Evolutionary conservation across 1,140 invertebrate species (phyloP).

Genomic region (Eumeta japonica): DNA sequence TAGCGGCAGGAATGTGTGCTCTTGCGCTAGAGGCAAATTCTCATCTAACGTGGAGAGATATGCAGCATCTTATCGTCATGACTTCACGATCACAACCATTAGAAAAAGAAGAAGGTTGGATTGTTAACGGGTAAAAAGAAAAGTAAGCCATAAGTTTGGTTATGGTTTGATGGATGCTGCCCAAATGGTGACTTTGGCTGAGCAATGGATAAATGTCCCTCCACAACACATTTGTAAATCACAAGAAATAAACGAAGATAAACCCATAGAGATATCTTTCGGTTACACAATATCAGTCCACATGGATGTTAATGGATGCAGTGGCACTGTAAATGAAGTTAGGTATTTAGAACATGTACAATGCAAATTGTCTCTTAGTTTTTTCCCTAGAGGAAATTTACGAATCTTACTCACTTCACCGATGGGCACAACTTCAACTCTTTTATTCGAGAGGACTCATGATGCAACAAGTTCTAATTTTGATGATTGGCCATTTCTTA

Average conservation of each 20-base stretch:
- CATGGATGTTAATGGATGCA: slow-evolving; percentile 85
- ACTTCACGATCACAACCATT: slow-evolving; percentile 79
- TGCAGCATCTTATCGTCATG: slow-evolving; percentile 94
- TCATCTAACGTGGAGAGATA: slow-evolving; percentile 90
- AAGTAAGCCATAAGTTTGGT: slow-evolving; percentile 93
- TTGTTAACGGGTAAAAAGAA: slow-evolving; percentile 86
- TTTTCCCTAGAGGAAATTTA: slow-evolving; percentile 87
- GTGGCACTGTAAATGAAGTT: slow-evolving; percentile 81
- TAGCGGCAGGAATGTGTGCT: slow-evolving; percentile 93
- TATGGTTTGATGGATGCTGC: slow-evolving; percentile 96
- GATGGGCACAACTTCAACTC: slow-evolving; percentile 82
- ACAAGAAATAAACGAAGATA: slow-evolving; percentile 80
- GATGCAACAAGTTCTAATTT: slow-evolving; percentile 90
- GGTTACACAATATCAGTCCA: slow-evolving; percentile 71
- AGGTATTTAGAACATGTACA: slow-evolving; percentile 92
- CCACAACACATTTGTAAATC: slow-evolving; percentile 93
- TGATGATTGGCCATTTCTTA: slow-evolving; percentile 95
- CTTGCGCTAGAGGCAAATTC: slow-evolving; percentile 91
- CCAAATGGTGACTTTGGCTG: slow-evolving; percentile 84
- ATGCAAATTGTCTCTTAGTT: slow-evolving; percentile 84
- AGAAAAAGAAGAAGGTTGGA: slow-evolving; percentile 85
- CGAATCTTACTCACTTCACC: slow-evolving; percentile 81
- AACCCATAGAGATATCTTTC: slow-evolving; percentile 70
- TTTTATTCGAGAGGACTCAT: slow-evolving; percentile 82
- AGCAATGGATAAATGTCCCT: slow-evolving; percentile 91